Evolutionary conservation across 1,140 invertebrate species (phyloP).

Genomic region (Diorhabda carinulata): DNA sequence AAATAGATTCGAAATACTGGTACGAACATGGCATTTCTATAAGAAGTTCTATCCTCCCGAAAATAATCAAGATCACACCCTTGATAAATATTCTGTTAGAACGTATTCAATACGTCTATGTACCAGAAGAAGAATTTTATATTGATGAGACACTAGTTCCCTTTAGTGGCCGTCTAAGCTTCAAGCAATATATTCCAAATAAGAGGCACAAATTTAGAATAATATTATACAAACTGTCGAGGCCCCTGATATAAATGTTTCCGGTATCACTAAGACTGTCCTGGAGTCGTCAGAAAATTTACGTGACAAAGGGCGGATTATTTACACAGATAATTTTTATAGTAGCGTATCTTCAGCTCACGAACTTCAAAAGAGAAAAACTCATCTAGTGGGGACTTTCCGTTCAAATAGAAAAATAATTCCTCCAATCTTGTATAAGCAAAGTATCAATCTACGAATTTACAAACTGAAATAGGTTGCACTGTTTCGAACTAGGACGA

Average conservation of each 20-base stretch:
- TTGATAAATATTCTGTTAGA: constrained; percentile 33
- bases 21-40: constrained; percentile 44
- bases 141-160: constrained; percentile 48
- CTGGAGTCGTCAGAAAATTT: constrained; percentile 12
- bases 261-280: background rate
- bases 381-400: constrained; percentile 49
- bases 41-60: constrained; percentile 27
- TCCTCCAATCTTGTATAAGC: constrained; percentile 45
- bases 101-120: constrained; percentile 39
- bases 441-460: constrained; percentile 43
- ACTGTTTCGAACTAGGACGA: constrained; percentile 49
- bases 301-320: constrained; percentile 15
- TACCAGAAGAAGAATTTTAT: constrained; percentile 38
- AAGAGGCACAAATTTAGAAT: constrained; percentile 48
- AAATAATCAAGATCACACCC: constrained; percentile 42
- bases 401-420: constrained; percentile 41
- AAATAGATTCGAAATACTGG: constrained; percentile 44
- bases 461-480: constrained; percentile 44
- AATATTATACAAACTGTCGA: constrained; percentile 47
- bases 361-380: constrained; percentile 46
- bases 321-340: constrained; percentile 43
- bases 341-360: constrained; percentile 47
- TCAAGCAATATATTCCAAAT: constrained; percentile 45
- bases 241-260: background rate
- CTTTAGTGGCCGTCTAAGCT: constrained; percentile 44